Evolutionary conservation across 2,888 invertebrate species (phyloP).

Genomic region (Iselma pallidipennis): DNA sequence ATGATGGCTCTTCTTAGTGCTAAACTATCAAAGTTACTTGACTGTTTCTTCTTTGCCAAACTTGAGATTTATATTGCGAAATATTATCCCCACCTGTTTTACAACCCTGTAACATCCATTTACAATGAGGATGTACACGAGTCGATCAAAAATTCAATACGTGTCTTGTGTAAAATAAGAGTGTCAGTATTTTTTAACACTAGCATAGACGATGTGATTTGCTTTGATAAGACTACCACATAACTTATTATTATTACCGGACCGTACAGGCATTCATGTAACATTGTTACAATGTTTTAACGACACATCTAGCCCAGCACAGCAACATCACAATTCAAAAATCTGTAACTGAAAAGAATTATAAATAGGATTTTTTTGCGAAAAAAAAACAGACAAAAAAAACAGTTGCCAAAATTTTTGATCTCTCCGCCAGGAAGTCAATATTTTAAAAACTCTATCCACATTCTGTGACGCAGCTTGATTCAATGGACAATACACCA

Average conservation of each 20-base stretch:
- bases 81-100: constrained; percentile 38
- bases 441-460: too few relatives aligned
- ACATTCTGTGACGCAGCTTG: background rate
- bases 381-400: background rate
- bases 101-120: constrained; percentile 39
- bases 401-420: background rate
- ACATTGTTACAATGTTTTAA: constrained; percentile 19
- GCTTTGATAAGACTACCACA: constrained; percentile 42
- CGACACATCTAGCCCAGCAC: background rate
- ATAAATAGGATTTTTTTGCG: background rate
- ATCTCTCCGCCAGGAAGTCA: background rate
- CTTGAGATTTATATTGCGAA: constrained; percentile 42
- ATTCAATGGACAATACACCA: background rate
- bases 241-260: constrained; percentile 43
- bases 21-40: background rate
- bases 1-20: background rate
- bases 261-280: constrained; percentile 37
- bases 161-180: constrained; percentile 49
- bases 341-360: background rate
- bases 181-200: constrained; percentile 51
- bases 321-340: background rate
- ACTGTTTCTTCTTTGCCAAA: constrained; percentile 22
- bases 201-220: constrained; percentile 47
- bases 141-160: constrained; percentile 47
- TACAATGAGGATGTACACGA: constrained; percentile 43